Evolutionary conservation across 2,888 invertebrate species (phyloP), one percentile per base, ranked within the genome.

Genomic region (Stratiomys singularior): DNA sequence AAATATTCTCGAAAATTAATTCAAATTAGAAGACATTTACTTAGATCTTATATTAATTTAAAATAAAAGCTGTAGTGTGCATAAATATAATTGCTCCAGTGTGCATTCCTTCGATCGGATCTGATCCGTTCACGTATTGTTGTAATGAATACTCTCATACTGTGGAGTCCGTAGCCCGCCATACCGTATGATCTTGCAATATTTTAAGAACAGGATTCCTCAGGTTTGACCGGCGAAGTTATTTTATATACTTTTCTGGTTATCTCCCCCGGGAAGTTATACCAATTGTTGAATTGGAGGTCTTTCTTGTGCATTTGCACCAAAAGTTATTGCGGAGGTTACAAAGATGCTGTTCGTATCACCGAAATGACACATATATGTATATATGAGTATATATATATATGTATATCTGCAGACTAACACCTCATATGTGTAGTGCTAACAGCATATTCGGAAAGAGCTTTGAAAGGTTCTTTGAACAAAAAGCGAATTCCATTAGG

Each of bases 401-500:
- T 37, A 9, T 37, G 37, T 9, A 37, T 37, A 37, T 37, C 37
- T 37, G 37, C 37, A 37, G 3, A 3, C 3, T 37, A 5, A 3
- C 37, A 37, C 9, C 9, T 52, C 4, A 15, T 4, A 4, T n/a
- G 15, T 52, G 15, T 52, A 52, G 7, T 13, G 7, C 52, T 37
- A 9, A 52, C 52, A 9, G 4, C 15, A 52, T 52, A 18, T 5
- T 15, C 52, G 52, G 52, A 52, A 52, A 52, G 52, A 52, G 52
- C 52, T 52, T 52, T 18, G 52, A 52, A 52, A 52, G 52, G 15
- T 9, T 52, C 52, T 18, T 13, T 4, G n/a, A 15, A 18, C 52
- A 13, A 52, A 52, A 52, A 9, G 52, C n/a, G 15, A 52, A 52
- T 52, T 52, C 52, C n/a, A 52, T 52, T 52, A 52, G 52, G 52